A percentile compares a stretch with the other conserved stretches of the same genome.
Conservation (phyloP, 2,797 vertebrate genomes). For the Melanotaenia parkinsoni region DNA sequence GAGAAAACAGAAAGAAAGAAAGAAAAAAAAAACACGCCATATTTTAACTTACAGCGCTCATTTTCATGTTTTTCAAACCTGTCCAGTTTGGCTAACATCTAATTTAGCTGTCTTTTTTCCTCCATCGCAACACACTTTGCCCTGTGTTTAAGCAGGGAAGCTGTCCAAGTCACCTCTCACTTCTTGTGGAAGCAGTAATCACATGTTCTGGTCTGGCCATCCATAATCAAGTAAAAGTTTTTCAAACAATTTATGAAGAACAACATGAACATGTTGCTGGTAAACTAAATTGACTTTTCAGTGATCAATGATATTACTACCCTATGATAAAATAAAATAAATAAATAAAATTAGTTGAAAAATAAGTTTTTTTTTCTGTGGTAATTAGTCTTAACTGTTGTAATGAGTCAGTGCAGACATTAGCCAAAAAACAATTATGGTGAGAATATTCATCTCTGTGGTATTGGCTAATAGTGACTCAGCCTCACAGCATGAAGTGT, state of each 20-base stretch:
- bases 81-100: conserved; percentile 73
- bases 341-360: too few relatives aligned
- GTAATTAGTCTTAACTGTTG: conserved; percentile 12
- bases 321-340: neutral
- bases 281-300: conserved; percentile 15
- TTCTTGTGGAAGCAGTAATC: conserved; percentile 72
- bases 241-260: conserved; percentile 29
- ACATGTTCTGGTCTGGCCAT: conserved; percentile 60
- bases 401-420: conserved; percentile 20
- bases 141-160: conserved; percentile 72
- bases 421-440: conserved; percentile 8
- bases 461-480: conserved; percentile 15
- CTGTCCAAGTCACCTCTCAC: conserved; percentile 71
- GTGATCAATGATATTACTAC: conserved; percentile 21
- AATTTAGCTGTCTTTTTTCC: conserved; percentile 70
- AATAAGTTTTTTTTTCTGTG: too few relatives aligned
- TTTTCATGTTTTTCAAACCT: conserved; percentile 75
- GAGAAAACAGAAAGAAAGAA: conserved; percentile 5
- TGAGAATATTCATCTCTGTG: neutral
- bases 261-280: neutral
- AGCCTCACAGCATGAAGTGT: conserved; percentile 10
- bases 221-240: conserved; percentile 80
- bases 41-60: conserved; percentile 68
- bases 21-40: neutral
- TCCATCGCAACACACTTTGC: conserved; percentile 56